phyloP scores from a whole-genome alignment of 2,888 invertebrate species.

The Rhorus exstirpatorius region DNA sequence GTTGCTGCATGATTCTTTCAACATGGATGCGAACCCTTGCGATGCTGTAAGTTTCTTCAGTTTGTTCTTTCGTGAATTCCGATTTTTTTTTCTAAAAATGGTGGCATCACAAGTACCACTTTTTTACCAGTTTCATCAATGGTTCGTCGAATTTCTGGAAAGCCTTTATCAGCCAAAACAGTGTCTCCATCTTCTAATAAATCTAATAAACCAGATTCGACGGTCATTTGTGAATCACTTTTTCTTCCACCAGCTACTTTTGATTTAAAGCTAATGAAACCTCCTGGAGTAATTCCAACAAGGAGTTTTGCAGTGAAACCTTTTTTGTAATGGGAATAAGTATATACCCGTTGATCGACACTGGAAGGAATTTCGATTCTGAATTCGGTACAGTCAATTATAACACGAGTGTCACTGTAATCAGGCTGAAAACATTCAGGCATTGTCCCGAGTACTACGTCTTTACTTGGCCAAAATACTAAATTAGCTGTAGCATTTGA shows the following conservation, averaged over 20 bases:
- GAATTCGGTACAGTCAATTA: conserved; percentile 65
- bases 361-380: conserved; percentile 56
- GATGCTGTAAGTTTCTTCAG: conserved; percentile 35
- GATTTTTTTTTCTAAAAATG: conserved; percentile 53
- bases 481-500: conserved; percentile 42
- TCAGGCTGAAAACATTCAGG: conserved; percentile 53
- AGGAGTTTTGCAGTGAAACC: conserved; percentile 61
- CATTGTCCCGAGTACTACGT: conserved; percentile 60
- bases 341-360: conserved; percentile 47
- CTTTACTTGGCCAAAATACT: conserved; percentile 62
- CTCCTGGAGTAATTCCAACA: conserved; percentile 60
- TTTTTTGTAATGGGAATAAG: conserved; percentile 66
- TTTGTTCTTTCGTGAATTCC: conserved; percentile 54
- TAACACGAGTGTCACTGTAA: conserved; percentile 60
- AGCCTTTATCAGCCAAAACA: conserved; percentile 66
- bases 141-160: conserved; percentile 55
- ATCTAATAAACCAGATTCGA: conserved; percentile 61
- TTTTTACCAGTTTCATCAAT: conserved; percentile 61
- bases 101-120: conserved; percentile 59
- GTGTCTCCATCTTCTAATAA: conserved; percentile 57
- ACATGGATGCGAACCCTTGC: conserved; percentile 49
- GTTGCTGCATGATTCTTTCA: conserved; percentile 49
- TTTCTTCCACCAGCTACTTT: conserved; percentile 61
- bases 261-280: conserved; percentile 59
- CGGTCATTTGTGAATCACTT: conserved; percentile 60